A percentile compares a stretch with the other conserved stretches of the same genome.
phyloP scores from a whole-genome alignment of 2,797 vertebrate genomes.

The Staurois parvus region DNA sequence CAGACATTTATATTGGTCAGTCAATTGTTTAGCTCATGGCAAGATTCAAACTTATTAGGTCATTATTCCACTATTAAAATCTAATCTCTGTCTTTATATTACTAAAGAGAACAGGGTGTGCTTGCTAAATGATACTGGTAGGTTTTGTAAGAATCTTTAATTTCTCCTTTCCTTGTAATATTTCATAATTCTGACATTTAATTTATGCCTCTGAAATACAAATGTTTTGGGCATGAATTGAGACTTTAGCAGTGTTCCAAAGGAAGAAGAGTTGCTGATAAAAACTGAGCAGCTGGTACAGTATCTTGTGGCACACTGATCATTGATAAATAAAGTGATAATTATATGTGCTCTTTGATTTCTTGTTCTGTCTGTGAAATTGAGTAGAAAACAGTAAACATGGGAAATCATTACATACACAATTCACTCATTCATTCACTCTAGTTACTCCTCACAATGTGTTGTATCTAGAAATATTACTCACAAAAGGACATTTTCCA shows the following conservation, averaged over 20 bases:
- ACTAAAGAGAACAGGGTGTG: background rate
- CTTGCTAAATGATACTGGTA: accelerated
- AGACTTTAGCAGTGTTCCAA: background rate
- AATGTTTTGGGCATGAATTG: background rate
- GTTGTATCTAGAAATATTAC: slow-evolving; percentile 50
- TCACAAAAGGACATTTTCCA: slow-evolving; percentile 43
- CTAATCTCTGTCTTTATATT: slow-evolving; percentile 16
- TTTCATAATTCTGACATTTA: background rate
- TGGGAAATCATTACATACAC: slow-evolving; percentile 58
- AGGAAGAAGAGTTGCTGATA: background rate
- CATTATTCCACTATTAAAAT: slow-evolving; percentile 37
- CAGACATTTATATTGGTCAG: slow-evolving; percentile 53
- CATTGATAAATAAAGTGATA: slow-evolving; percentile 32
- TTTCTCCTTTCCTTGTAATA: background rate
- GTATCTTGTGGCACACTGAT: background rate
- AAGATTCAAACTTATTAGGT: background rate
- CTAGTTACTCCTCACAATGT: slow-evolving; percentile 1
- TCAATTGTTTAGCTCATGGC: slow-evolving; percentile 41
- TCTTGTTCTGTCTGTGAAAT: slow-evolving; percentile 46
- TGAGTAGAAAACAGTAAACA: slow-evolving; percentile 53
- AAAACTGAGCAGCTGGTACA: background rate
- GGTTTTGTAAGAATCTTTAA: background rate
- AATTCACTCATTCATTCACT: too few species aligned
- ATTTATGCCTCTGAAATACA: background rate
- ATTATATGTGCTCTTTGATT: slow-evolving; percentile 29